Evolutionary conservation across 2,888 invertebrate species (phyloP), one percentile per base, ranked within the genome.

Genomic region (Xylocampa areola): DNA sequence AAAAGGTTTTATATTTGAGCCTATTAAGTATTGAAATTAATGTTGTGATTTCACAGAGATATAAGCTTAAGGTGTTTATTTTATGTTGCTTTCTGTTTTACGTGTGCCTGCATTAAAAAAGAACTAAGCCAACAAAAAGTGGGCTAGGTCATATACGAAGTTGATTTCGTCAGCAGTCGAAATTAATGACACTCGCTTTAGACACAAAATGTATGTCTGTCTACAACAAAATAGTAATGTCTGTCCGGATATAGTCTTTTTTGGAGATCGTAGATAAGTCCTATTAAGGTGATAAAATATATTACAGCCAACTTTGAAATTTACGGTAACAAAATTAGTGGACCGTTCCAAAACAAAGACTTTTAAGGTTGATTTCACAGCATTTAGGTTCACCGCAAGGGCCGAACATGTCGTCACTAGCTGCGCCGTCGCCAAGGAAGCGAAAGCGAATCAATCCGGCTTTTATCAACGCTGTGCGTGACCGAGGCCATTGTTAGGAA

Each of bases 371-470:
- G 77, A 85, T 85, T 87, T 84, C 82, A 82, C 81, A 85, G 79
- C 68, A 75, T 72, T 80, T 68, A 79, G 73, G 78, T 73, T 80
- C 75, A 87, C 85, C 83, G 84, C 90, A 90, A 91, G 91, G 89
- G 87, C 85, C 82, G 78, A 67, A 68, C 81, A 82, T 91, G 90
- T 90, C 88, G 91, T 88, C 92, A 92, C 73, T 76, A 65, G 59
- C 77, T 80, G 69, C 79, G 80, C 75, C 76, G 75, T 62, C 73
- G 72, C 71, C 81, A 76, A 82, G 88, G 90, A 90, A 90, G 88
- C 91, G 93, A 94, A 94, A 94, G 94, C 94, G 92, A 89, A 91
- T 90, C 90, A 89, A 91, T 92, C 74, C 84, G 90, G 76, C 82
- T 86, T 87, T 85, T 88, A 89, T 88, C 84, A 85, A 86, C 77